Evolutionary conservation across 2,797 vertebrate species (phyloP).

Genomic region (Agapornis canus): DNA sequence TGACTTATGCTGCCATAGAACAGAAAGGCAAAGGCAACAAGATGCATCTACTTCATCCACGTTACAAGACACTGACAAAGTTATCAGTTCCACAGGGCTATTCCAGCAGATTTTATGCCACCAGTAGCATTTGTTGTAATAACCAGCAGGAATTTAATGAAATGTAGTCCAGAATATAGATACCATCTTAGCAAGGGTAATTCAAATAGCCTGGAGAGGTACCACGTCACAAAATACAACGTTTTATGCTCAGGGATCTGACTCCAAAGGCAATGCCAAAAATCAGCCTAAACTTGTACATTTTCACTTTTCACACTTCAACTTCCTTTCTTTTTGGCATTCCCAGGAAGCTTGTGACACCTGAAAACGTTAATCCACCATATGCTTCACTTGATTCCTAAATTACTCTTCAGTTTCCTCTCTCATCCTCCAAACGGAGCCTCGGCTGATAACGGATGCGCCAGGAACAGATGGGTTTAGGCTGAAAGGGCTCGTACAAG

Average conservation of each 20-base stretch:
- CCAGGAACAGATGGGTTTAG: not conserved
- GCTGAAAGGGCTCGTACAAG: not conserved
- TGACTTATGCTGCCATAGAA: not conserved
- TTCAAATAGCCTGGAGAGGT: not conserved
- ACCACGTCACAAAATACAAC: accelerated
- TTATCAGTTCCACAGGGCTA: not conserved
- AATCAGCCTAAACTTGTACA: not conserved
- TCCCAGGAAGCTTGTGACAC: not conserved
- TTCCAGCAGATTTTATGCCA: not conserved
- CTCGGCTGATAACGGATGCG: not conserved
- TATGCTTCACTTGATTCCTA: not conserved
- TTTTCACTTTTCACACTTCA: not conserved
- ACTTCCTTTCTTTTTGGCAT: not conserved
- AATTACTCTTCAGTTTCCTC: not conserved
- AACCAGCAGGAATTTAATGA: not conserved
- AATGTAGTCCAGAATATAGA: not conserved
- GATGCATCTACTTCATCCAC: not conserved
- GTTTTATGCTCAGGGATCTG: not conserved
- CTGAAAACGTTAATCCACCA: conserved; percentile 17
- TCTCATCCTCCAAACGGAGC: not conserved
- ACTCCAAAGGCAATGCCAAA: not conserved
- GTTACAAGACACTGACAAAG: not conserved
- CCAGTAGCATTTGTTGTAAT: not conserved
- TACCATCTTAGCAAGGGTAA: not conserved
- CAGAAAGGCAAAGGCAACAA: not conserved